Conservation (phyloP, 2,113 vertebrate species). For the Ageneiosus marmoratus region DNA sequence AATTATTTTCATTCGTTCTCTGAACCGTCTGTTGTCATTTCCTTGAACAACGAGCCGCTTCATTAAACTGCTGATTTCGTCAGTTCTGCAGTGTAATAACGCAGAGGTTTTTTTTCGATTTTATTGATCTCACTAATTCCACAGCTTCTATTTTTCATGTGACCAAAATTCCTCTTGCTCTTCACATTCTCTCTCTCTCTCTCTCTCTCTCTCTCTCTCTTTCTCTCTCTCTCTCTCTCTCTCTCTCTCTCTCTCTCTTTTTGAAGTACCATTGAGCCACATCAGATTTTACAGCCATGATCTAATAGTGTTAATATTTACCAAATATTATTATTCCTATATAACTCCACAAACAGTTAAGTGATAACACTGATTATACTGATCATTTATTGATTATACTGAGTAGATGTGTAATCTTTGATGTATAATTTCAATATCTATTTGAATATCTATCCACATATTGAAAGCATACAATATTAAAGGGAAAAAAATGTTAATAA, state of each 20-base stretch:
- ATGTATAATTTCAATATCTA: neutral
- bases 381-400: neutral
- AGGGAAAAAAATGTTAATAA: neutral
- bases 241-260: neutral
- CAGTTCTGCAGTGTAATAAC: neutral
- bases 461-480: neutral
- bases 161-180: neutral
- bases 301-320: neutral
- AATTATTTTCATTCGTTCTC: slow-evolving; percentile 28
- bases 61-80: neutral
- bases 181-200: too few relatives aligned
- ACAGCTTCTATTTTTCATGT: neutral
- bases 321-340: neutral
- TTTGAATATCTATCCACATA: neutral
- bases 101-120: neutral
- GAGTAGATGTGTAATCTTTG: neutral
- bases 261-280: neutral
- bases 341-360: neutral
- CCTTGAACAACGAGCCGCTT: neutral
- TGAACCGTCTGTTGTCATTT: neutral
- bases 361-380: neutral
- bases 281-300: too few relatives aligned
- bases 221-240: neutral
- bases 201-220: neutral
- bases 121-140: neutral